Conservation (phyloP, 2,888 invertebrate genomes). For the Coleophora deauratella region DNA sequence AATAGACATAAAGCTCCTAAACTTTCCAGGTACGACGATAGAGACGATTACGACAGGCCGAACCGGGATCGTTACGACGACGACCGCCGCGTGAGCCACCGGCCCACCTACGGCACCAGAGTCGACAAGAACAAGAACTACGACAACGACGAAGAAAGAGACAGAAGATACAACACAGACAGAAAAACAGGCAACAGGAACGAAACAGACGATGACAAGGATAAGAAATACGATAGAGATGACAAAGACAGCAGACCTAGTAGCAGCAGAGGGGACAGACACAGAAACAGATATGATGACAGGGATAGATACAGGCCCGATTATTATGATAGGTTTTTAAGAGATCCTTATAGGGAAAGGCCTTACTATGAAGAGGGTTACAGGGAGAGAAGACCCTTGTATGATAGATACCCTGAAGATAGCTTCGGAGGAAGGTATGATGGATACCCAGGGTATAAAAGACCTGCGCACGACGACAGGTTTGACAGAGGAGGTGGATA, state of each 20-base stretch:
- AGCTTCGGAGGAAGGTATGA: slow-evolving; percentile 36
- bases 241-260: slow-evolving; percentile 23
- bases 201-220: slow-evolving; percentile 45
- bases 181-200: slow-evolving; percentile 38
- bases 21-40: background rate
- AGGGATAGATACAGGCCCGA: slow-evolving; percentile 59
- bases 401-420: slow-evolving; percentile 42
- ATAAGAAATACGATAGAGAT: slow-evolving; percentile 25
- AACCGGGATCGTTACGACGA: slow-evolving; percentile 35
- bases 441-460: slow-evolving; percentile 33
- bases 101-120: slow-evolving; percentile 49
- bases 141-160: slow-evolving; percentile 29
- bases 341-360: slow-evolving; percentile 53
- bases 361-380: background rate
- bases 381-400: slow-evolving; percentile 33
- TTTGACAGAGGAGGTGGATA: slow-evolving; percentile 33
- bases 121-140: slow-evolving; percentile 38
- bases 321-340: slow-evolving; percentile 55
- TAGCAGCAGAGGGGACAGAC: slow-evolving; percentile 31
- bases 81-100: slow-evolving; percentile 33
- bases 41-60: slow-evolving; percentile 34
- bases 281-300: slow-evolving; percentile 44
- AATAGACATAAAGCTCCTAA: too few relatives aligned
- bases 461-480: slow-evolving; percentile 38
- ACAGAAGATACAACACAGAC: slow-evolving; percentile 26